Percentiles rank a stretch among this genome's conserved stretches.
These are phyloP conservation scores for Amblyopsis rosae DNA, from an alignment of 2,113 vertebrate species.

Conservation along the genomic window DNA sequence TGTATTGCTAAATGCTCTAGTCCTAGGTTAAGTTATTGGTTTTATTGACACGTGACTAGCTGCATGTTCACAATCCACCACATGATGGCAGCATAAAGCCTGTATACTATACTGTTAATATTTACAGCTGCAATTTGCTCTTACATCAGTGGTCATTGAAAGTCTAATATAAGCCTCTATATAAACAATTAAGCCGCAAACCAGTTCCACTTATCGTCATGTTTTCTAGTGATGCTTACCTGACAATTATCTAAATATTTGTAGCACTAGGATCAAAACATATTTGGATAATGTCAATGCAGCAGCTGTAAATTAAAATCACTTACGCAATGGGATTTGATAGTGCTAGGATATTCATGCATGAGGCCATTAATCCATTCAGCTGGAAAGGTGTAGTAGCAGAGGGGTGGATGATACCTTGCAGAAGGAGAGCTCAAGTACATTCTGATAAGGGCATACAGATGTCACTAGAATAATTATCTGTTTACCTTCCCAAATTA, in stretches of 20 bases:
- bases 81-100: constrained; percentile 49
- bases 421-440: constrained; percentile 61
- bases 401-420: constrained; percentile 1
- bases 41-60: background rate
- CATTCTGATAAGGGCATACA: constrained; percentile 25
- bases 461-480: constrained; percentile 24
- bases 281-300: background rate
- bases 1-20: background rate
- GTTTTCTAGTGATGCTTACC: background rate
- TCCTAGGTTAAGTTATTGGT: background rate
- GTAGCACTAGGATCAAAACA: background rate
- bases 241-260: background rate
- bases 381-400: constrained; percentile 42
- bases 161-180: no score
- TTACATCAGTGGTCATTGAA: background rate
- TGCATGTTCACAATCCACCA: constrained; percentile 33
- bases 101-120: background rate
- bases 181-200: no score
- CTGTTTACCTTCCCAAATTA: constrained; percentile 44
- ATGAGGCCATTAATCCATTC: constrained; percentile 49
- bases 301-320: constrained; percentile 29
- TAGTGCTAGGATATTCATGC: constrained; percentile 41
- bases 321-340: constrained; percentile 23
- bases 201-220: no score
- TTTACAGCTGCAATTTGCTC: background rate